Conservation (phyloP, 2,888 invertebrate species). For the Apomyelois bistriatella region DNA sequence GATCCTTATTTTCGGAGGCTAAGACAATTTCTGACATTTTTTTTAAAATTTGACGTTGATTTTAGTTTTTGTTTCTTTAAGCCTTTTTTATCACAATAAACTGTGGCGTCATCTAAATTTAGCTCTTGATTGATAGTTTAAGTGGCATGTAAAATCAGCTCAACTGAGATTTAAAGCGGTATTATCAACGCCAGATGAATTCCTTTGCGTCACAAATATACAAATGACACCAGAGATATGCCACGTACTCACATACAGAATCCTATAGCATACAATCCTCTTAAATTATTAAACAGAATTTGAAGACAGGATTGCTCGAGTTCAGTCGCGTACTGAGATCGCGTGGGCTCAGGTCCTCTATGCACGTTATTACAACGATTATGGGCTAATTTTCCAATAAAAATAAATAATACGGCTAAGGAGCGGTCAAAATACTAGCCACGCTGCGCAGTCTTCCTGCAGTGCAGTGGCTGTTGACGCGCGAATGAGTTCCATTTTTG, state of each 20-base stretch:
- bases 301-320: conserved; percentile 53
- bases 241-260: conserved; percentile 38
- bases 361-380: conserved; percentile 54
- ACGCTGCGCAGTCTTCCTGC: conserved; percentile 47
- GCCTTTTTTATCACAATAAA: no score
- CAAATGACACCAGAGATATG: conserved; percentile 47
- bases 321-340: conserved; percentile 58
- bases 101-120: no score
- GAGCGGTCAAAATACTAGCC: conserved; percentile 64
- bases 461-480: conserved; percentile 34
- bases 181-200: conserved; percentile 44
- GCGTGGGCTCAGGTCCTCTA: conserved; percentile 64
- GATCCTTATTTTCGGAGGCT: no score
- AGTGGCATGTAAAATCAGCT: background rate
- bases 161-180: conserved; percentile 14
- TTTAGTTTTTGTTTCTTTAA: no score
- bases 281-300: conserved; percentile 73
- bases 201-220: conserved; percentile 38
- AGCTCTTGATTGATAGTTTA: background rate
- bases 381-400: conserved; percentile 73
- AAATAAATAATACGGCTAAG: conserved; percentile 65
- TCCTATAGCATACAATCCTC: conserved; percentile 45
- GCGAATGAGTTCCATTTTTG: conserved; percentile 48
- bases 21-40: no score
- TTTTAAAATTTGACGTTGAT: no score